A percentile compares a stretch with the other conserved stretches of the same genome.
Evolutionary conservation across 92 coral and sea anemone species (phyloP).

Genomic region (Porites divaricata): DNA sequence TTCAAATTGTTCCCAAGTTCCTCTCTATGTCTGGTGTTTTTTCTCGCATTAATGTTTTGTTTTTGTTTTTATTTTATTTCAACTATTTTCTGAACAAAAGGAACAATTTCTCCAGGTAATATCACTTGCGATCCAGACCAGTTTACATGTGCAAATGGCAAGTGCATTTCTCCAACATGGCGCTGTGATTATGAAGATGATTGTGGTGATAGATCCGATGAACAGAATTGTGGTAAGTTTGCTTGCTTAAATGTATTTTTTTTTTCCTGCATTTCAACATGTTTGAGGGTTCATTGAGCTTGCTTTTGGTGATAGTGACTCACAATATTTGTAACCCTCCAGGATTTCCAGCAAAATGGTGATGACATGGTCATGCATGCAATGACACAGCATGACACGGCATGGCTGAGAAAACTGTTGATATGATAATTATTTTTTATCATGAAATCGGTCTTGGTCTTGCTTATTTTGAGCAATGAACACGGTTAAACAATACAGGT

Average conservation of each 20-base stretch:
- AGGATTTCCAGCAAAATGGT: too few relatives aligned
- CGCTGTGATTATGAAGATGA: slow-evolving; percentile 72
- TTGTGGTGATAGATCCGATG: slow-evolving; percentile 72
- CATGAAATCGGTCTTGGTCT: too few relatives aligned
- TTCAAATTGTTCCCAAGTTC: background rate
- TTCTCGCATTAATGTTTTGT: slow-evolving; percentile 27
- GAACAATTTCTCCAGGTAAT: slow-evolving; percentile 57
- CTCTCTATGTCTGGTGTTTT: slow-evolving; percentile 54
- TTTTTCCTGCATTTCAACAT: too few relatives aligned
- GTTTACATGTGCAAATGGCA: slow-evolving; percentile 63
- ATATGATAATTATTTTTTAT: too few relatives aligned
- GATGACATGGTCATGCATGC: too few relatives aligned
- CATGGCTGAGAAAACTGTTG: too few relatives aligned
- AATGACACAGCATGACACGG: too few relatives aligned
- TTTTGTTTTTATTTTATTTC: slow-evolving; percentile 6
- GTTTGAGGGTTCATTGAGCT: too few relatives aligned
- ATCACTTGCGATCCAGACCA: slow-evolving; percentile 47
- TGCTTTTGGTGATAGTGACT: too few relatives aligned
- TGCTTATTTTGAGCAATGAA: too few relatives aligned
- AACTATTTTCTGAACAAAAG: slow-evolving; percentile 44
- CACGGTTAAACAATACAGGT: too few relatives aligned
- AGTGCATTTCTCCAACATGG: slow-evolving; percentile 66
- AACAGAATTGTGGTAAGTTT: slow-evolving; percentile 66
- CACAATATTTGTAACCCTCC: too few relatives aligned
- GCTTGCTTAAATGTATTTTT: background rate